Evolutionary conservation across 2,888 invertebrate species (phyloP).

Genomic region (Drosophila ezoana): DNA sequence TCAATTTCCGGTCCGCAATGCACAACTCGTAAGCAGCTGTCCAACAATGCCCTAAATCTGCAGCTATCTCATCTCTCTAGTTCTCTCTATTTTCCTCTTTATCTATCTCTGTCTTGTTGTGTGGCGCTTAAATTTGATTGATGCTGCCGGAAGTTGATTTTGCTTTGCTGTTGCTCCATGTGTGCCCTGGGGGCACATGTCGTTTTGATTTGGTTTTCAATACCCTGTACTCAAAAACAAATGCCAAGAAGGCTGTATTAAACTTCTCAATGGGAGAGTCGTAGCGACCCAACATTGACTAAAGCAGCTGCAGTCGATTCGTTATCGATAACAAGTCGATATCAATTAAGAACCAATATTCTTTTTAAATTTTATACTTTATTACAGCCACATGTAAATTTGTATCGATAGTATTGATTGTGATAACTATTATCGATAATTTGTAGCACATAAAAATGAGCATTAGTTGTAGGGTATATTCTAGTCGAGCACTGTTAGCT

Average conservation of each 20-base stretch:
- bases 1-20: conserved; percentile 66
- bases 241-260: too few relatives aligned
- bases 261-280: too few relatives aligned
- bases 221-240: conserved; percentile 9
- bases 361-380: too few relatives aligned
- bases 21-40: conserved; percentile 32
- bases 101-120: conserved; percentile 15
- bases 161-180: conserved; percentile 16
- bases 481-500: neutral
- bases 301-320: too few relatives aligned
- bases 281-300: too few relatives aligned
- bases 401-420: too few relatives aligned
- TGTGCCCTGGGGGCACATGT: conserved; percentile 42
- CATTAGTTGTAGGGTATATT: neutral
- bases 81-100: neutral
- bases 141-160: conserved; percentile 71
- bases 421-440: too few relatives aligned
- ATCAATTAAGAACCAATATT: too few relatives aligned
- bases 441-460: too few relatives aligned
- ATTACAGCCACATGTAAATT: too few relatives aligned
- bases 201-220: conserved; percentile 49
- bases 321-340: too few relatives aligned
- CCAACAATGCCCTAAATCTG: conserved; percentile 16
- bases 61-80: neutral
- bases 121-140: conserved; percentile 63